These are phyloP conservation scores for Aphelenchoides fujianensis DNA, from an alignment of 1,140 invertebrate species.

Conservation along the genomic window DNA sequence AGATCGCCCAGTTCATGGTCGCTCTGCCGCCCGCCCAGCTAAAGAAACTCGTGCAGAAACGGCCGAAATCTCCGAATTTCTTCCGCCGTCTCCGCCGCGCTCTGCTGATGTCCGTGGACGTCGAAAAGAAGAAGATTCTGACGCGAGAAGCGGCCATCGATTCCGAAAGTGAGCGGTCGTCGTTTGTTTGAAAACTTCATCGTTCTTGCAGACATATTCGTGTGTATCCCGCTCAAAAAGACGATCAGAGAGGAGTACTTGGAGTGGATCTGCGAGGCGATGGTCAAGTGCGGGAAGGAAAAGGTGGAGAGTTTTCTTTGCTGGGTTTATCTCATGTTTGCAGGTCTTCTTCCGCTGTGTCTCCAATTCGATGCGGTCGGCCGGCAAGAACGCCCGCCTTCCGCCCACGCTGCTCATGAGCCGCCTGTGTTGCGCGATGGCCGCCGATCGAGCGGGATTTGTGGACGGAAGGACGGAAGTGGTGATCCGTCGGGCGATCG, in stretches of 20 bases:
- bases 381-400: not conserved
- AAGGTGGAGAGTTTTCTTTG: no score
- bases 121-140: not conserved
- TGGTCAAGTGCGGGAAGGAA: no score
- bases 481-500: not conserved
- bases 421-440: not conserved
- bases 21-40: no score
- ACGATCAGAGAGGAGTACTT: no score
- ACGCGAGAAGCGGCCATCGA: not conserved
- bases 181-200: no score
- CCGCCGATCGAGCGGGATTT: not conserved
- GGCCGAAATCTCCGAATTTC: not conserved
- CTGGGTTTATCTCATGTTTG: no score
- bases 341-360: not conserved
- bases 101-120: not conserved
- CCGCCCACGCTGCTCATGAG: not conserved
- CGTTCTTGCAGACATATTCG: no score
- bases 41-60: slow-evolving; percentile 3
- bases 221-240: no score
- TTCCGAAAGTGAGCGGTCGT: no score
- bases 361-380: not conserved
- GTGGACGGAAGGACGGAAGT: not conserved
- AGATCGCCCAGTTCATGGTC: no score
- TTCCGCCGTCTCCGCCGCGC: not conserved
- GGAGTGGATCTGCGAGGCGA: no score